phyloP scores from a whole-genome alignment of 2,797 vertebrate genomes.

The Mionectes olivaceus region DNA sequence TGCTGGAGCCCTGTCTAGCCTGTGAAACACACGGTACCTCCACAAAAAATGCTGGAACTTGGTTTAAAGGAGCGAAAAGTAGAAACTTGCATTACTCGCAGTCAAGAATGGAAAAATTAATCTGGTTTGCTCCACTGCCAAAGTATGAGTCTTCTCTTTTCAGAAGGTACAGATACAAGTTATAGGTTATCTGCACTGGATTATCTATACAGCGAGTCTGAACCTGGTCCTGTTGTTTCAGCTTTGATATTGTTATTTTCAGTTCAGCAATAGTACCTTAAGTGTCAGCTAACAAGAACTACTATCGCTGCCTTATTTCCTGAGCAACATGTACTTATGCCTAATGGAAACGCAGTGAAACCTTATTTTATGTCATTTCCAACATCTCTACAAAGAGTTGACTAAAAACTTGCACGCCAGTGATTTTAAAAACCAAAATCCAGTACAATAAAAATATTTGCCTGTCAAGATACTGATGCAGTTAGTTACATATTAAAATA shows the following conservation, averaged over 20 bases:
- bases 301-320: neutral
- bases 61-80: conserved; percentile 59
- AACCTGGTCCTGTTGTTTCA: neutral
- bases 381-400: neutral
- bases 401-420: neutral
- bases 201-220: neutral
- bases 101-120: neutral
- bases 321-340: neutral
- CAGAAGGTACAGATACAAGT: neutral
- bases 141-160: neutral
- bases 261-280: neutral
- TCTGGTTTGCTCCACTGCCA: neutral
- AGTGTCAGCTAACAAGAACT: neutral
- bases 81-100: conserved; percentile 39
- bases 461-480: neutral
- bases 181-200: neutral
- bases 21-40: conserved; percentile 69
- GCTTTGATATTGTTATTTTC: neutral
- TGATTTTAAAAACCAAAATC: neutral
- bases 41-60: conserved; percentile 42
- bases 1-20: conserved; percentile 51
- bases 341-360: neutral
- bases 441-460: neutral
- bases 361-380: neutral
- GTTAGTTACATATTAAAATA: neutral